A percentile compares a stretch with the other conserved stretches of the same genome.
phyloP scores from a whole-genome alignment of 2,113 vertebrate species.

The Colius striatus region DNA sequence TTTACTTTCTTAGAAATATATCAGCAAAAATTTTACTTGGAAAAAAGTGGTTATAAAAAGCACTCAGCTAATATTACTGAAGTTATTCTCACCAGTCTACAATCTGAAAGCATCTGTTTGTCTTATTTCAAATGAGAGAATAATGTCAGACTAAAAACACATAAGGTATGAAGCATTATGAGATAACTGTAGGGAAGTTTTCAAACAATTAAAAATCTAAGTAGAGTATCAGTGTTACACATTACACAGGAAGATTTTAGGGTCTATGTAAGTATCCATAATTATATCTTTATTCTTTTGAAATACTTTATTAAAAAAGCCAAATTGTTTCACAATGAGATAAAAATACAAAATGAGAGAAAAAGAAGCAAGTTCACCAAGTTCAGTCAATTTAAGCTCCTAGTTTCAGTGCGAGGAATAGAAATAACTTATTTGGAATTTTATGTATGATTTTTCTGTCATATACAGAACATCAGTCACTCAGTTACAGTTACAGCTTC shows the following conservation, averaged over 20 bases:
- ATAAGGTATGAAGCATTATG: neutral
- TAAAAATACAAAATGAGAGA: conserved; percentile 55
- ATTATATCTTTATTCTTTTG: conserved; percentile 60
- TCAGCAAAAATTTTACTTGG: conserved; percentile 28
- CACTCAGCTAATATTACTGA: neutral
- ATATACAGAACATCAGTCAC: neutral
- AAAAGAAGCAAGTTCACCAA: conserved; percentile 21
- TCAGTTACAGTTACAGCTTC: neutral
- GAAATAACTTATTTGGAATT: neutral
- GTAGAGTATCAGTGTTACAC: conserved; percentile 56
- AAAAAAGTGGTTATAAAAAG: conserved; percentile 24
- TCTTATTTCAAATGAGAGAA: neutral
- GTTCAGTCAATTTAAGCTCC: neutral
- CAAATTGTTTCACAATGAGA: conserved; percentile 28
- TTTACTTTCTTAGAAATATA: conserved; percentile 56
- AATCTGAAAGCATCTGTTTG: neutral
- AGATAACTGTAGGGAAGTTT: neutral
- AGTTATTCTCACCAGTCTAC: neutral
- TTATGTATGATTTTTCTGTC: neutral
- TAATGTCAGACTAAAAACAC: neutral
- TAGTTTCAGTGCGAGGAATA: neutral
- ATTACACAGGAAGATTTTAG: neutral
- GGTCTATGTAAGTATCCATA: neutral
- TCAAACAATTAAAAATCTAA: conserved; percentile 49
- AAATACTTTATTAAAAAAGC: conserved; percentile 44